These are phyloP conservation scores for Nylanderia fulva DNA, from an alignment of 1,140 invertebrate genomes.

Conservation along the genomic window DNA sequence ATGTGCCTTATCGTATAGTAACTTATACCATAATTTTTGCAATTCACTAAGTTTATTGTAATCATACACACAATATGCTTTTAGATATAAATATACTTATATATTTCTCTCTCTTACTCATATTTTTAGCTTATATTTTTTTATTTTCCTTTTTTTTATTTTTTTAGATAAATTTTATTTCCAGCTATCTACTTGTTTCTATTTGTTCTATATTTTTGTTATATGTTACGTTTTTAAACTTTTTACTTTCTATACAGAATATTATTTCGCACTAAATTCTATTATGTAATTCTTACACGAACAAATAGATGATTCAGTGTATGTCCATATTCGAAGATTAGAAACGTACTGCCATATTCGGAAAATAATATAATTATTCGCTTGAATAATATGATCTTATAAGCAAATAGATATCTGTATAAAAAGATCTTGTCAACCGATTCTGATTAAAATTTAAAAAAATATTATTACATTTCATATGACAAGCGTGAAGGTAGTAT, in stretches of 20 bases:
- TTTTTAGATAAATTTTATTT: background rate
- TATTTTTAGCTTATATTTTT: background rate
- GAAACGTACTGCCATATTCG: background rate
- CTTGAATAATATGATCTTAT: background rate
- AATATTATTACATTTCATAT: background rate
- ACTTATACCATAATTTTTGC: background rate
- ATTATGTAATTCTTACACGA: background rate
- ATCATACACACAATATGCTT: no score
- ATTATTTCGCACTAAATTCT: background rate
- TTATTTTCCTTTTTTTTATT: constrained; percentile 8
- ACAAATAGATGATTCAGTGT: background rate
- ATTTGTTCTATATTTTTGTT: background rate
- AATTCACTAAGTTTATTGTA: background rate
- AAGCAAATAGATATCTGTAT: background rate
- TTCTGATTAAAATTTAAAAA: background rate
- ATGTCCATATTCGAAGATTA: background rate
- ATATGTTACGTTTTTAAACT: background rate
- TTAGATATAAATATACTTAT: no score
- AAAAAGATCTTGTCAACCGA: background rate
- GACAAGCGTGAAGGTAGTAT: background rate
- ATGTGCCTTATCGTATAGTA: background rate
- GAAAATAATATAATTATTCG: background rate
- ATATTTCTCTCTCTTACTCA: no score
- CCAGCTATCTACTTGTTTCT: background rate
- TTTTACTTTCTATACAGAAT: background rate